These are phyloP conservation scores for Ceratosolen fusciceps DNA, from an alignment of 1,140 invertebrate species.

Conservation along the genomic window DNA sequence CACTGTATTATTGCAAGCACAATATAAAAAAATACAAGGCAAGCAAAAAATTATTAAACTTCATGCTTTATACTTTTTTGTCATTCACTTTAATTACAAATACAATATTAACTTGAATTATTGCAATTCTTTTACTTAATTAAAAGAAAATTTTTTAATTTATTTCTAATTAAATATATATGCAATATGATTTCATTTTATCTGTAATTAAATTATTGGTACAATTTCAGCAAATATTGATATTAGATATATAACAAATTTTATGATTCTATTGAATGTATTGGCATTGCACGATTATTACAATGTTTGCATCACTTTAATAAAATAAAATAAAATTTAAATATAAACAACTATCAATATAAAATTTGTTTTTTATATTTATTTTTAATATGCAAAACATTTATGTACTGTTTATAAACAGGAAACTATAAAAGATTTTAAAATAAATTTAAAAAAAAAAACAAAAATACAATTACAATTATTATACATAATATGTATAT, in stretches of 20 bases:
- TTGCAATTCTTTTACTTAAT: neutral
- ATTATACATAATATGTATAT: no score
- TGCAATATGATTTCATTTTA: neutral
- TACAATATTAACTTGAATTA: slow-evolving; percentile 1
- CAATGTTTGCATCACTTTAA: neutral
- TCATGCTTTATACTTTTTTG: neutral
- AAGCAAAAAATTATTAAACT: neutral
- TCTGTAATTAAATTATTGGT: neutral
- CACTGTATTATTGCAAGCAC: neutral
- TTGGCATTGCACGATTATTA: no score
- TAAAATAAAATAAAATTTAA: neutral
- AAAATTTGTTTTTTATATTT: no score
- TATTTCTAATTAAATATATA: neutral
- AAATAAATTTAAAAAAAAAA: no score
- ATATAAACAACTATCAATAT: no score
- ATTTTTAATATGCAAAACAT: no score
- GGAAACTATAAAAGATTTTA: no score
- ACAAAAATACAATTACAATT: no score
- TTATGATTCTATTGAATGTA: neutral
- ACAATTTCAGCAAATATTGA: neutral
- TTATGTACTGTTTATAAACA: no score
- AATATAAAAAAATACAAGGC: neutral
- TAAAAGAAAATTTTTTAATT: neutral
- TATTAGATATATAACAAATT: neutral
- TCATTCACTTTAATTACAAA: neutral